Base-by-base conservation (phyloP, 2,888 invertebrate species). In the Latheticus oryzae region DNA sequence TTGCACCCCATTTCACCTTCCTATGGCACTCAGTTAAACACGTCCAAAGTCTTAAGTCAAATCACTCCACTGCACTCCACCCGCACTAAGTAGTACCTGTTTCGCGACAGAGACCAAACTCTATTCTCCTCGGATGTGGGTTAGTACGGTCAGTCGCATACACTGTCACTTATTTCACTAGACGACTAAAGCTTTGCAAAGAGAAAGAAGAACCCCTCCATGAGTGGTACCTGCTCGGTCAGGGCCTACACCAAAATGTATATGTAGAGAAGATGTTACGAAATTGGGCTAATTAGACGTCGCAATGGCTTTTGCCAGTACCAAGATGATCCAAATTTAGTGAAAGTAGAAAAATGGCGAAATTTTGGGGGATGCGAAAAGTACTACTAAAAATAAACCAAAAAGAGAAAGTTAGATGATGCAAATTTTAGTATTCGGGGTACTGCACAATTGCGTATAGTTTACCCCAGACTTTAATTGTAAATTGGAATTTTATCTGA, bases 281-380 rank as follows among this genome's bases (percentile, higher is more conserved):
- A 33, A 42, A 52, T 52, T 33, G 21, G 42, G 42, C 52, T 52
- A 52, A 52, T 40, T 30, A 32, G 30, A 15, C 33, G 13, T 28
- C 28, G 9, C 7, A 9, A 47, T 8, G 16, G 35, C 8, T 40
- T 19, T 38, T 19, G 13, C 19, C n/a, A n/a, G n/a, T n/a, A n/a
- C n/a, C n/a, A n/a, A n/a, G n/a, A n/a, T n/a, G n/a, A n/a, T n/a
- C n/a, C n/a, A n/a, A n/a, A n/a, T n/a, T n/a, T n/a, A n/a, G n/a
- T n/a, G n/a, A n/a, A n/a, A n/a, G n/a, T n/a, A n/a, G n/a, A n/a
- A n/a, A n/a, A n/a, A n/a, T n/a, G n/a, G n/a, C n/a, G n/a, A n/a
- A n/a, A n/a, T n/a, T n/a, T n/a, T n/a, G n/a, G n/a, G n/a, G n/a
- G n/a, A n/a, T n/a, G n/a, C n/a, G n/a, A n/a, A n/a, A n/a, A n/a